A percentile compares a stretch with the other conserved stretches of the same genome.
Conservation (phyloP, 2,888 invertebrate species). For the Watsonalla binaria region DNA sequence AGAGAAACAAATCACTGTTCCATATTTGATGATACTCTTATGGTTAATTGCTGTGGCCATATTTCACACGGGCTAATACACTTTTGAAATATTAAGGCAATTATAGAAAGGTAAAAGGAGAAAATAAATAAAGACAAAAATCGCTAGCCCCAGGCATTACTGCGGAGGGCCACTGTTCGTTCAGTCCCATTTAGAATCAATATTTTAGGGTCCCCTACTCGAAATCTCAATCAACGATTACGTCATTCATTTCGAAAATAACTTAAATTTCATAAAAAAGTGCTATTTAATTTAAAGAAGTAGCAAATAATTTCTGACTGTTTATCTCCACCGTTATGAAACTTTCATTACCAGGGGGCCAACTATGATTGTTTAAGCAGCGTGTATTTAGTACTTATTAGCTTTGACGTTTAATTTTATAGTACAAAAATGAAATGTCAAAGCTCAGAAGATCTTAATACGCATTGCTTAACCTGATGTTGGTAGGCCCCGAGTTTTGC, state of each 20-base stretch:
- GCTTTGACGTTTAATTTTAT: no score
- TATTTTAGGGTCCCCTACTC: conserved; percentile 17
- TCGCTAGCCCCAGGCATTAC: conserved; percentile 48
- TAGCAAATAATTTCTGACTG: no score
- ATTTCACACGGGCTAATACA: conserved; percentile 50
- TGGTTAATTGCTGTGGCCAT: conserved; percentile 29
- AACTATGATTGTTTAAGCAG: no score
- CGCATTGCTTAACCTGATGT: no score
- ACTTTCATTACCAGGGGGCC: no score
- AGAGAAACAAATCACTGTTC: not conserved
- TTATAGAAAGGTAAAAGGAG: conserved; percentile 56
- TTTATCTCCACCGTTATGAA: no score
- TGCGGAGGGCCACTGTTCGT: conserved; percentile 73
- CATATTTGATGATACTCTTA: not conserved
- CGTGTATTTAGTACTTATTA: no score
- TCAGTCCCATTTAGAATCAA: conserved; percentile 52
- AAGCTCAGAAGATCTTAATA: no score
- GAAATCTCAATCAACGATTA: conserved; percentile 1
- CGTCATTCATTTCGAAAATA: conserved; percentile 23
- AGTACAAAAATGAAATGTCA: no score
- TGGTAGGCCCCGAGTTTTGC: no score
- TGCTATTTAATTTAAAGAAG: no score
- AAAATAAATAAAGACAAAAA: conserved; percentile 57
- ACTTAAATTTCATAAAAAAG: not conserved
- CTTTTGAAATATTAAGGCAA: conserved; percentile 60